Evolutionary conservation across 2,888 invertebrate species (phyloP).

Genomic region (Cryptus armator): DNA sequence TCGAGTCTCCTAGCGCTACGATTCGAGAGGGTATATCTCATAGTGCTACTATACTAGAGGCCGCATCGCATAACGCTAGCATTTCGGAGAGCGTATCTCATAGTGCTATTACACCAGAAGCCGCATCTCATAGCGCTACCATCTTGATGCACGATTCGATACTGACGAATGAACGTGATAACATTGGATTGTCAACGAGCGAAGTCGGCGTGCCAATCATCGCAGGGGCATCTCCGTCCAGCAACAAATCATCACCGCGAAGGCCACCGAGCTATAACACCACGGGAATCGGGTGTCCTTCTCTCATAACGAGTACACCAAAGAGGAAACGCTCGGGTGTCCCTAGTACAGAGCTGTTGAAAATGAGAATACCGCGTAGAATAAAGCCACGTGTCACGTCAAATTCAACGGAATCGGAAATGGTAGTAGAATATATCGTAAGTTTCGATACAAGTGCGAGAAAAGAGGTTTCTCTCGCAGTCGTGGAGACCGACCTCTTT

Average conservation of each 20-base stretch:
- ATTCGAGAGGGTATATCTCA: not conserved
- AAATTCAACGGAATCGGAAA: not conserved
- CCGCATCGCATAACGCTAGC: not conserved
- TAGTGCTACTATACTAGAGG: not conserved
- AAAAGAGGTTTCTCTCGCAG: too few relatives aligned
- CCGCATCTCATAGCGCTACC: not conserved
- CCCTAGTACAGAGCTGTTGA: not conserved
- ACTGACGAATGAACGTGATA: not conserved
- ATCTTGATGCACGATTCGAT: not conserved
- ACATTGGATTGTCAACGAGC: not conserved
- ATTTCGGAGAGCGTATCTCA: not conserved
- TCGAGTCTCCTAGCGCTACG: not conserved
- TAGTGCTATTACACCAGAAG: conserved; percentile 1
- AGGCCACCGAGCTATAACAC: not conserved
- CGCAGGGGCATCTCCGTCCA: not conserved
- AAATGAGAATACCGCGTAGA: not conserved
- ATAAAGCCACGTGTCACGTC: not conserved
- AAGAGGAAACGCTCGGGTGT: not conserved
- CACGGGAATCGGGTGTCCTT: not conserved
- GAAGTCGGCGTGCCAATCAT: not conserved
- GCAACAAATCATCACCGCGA: not conserved
- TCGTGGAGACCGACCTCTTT: too few relatives aligned
- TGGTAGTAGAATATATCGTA: not conserved
- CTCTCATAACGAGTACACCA: not conserved
- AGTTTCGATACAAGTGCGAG: not conserved